Evolutionary conservation across 1,140 invertebrate genomes (phyloP).

Genomic region (Procambarus virginalis): DNA sequence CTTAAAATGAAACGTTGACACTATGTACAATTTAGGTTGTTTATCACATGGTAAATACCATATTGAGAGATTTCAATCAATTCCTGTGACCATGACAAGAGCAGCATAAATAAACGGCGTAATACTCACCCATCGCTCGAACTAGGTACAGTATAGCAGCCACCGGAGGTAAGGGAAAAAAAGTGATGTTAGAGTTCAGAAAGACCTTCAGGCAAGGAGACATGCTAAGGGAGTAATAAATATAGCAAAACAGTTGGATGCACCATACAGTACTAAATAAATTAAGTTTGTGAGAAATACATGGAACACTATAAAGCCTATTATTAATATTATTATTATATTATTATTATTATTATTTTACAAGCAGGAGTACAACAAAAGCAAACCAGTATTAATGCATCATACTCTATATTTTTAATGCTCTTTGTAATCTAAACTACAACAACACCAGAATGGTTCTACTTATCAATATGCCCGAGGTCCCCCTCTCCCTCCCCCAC

Average conservation of each 20-base stretch:
- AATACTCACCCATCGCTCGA: constrained; percentile 11
- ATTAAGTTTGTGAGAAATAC: neutral
- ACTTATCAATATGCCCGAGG: no score
- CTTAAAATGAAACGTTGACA: no score
- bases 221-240: constrained; percentile 6
- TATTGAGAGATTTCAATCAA: neutral
- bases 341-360: no score
- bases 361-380: no score
- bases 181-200: constrained; percentile 15
- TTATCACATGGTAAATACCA: no score
- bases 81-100: neutral
- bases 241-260: neutral
- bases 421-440: no score
- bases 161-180: constrained; percentile 43
- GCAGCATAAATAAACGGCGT: neutral
- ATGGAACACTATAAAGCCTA: neutral
- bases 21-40: no score
- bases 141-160: constrained; percentile 68
- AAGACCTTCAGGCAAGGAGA: constrained; percentile 18
- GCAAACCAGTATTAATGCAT: neutral
- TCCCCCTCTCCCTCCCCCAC: no score
- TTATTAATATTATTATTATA: no score
- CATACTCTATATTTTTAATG: neutral
- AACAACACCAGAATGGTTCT: no score
- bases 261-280: neutral